A percentile compares a stretch with the other conserved stretches of the same genome.
phyloP scores from a whole-genome alignment of 2,797 vertebrate genomes.

The Danio aesculapii region DNA sequence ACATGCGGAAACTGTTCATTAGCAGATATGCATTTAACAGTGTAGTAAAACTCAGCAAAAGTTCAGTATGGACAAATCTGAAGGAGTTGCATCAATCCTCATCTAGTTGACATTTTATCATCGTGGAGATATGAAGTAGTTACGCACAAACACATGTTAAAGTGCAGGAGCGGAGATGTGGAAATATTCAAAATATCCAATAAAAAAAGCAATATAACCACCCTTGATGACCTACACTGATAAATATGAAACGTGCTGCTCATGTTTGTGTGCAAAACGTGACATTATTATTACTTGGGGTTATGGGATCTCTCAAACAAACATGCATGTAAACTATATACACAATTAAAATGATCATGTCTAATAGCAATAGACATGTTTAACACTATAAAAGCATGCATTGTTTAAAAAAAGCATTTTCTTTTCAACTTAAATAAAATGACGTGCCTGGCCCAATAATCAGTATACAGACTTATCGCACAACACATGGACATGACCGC shows the following conservation, averaged over 20 bases:
- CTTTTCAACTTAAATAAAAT: too few relatives aligned
- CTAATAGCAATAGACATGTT: too few relatives aligned
- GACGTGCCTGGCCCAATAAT: too few relatives aligned
- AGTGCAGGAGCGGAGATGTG: conserved; percentile 5
- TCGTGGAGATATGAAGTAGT: conserved; percentile 5
- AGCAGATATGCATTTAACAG: too few relatives aligned
- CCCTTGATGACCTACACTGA: background rate
- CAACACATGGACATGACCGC: too few relatives aligned
- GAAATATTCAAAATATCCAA: background rate
- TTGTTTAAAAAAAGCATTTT: too few relatives aligned
- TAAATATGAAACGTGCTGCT: too few relatives aligned
- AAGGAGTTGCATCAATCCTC: conserved; percentile 22
- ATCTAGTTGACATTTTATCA: conserved; percentile 40
- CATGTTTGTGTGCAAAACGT: background rate
- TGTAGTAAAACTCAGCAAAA: conserved; percentile 17
- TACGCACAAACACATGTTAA: conserved; percentile 36
- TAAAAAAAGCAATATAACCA: background rate
- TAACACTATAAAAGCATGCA: too few relatives aligned
- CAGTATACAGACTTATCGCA: too few relatives aligned
- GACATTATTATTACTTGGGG: background rate
- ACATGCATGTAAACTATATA: background rate
- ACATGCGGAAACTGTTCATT: too few relatives aligned
- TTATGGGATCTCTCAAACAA: background rate
- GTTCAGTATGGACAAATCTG: conserved; percentile 20
- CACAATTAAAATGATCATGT: too few relatives aligned